Conservation (phyloP, 2,888 invertebrate genomes). For the Agonopterix arenella region DNA sequence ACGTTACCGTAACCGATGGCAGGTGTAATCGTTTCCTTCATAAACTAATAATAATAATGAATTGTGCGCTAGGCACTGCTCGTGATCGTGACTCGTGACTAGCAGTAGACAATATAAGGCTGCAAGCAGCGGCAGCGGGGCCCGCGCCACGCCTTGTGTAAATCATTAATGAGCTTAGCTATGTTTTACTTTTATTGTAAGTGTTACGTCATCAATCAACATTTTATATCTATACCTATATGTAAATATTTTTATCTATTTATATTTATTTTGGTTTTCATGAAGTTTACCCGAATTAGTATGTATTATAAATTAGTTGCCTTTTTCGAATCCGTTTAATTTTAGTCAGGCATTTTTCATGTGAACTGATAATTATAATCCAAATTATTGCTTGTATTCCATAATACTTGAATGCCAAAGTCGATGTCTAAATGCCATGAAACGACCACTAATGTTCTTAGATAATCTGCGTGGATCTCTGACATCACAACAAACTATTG, state of each 20-base stretch:
- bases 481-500: conserved; percentile 68
- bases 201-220: conserved; percentile 75
- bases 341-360: conserved; percentile 16
- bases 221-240: conserved; percentile 66
- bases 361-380: conserved; percentile 15
- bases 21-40: conserved; percentile 66
- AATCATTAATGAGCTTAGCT: conserved; percentile 76
- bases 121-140: conserved; percentile 53
- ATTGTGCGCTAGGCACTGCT: conserved; percentile 52
- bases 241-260: conserved; percentile 74
- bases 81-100: conserved; percentile 20
- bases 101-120: conserved; percentile 58
- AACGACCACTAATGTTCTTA: conserved; percentile 53
- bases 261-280: conserved; percentile 53
- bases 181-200: conserved; percentile 74
- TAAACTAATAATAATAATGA: conserved; percentile 50
- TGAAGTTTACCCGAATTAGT: conserved; percentile 68
- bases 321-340: conserved; percentile 27
- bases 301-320: conserved; percentile 31
- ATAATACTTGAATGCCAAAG: conserved; percentile 70
- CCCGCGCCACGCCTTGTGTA: conserved; percentile 54
- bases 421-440: conserved; percentile 67
- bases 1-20: conserved; percentile 75
- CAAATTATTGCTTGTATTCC: conserved; percentile 29
- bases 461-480: conserved; percentile 54